Base-by-base conservation (phyloP, 2,797 vertebrate genomes). In the Leucoraja ocellata region DNA sequence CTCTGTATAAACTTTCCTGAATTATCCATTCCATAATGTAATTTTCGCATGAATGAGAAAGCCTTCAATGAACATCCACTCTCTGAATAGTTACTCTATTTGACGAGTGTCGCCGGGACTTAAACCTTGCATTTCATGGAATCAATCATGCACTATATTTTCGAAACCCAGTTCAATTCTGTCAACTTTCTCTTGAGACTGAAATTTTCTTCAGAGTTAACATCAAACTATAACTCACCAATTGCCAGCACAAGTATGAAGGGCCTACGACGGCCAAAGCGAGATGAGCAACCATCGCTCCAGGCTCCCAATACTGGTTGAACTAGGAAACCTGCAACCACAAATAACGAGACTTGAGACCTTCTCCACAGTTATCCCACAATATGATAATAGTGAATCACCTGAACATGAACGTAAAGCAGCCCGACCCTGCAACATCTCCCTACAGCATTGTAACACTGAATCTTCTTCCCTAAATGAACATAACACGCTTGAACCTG, bases 251-350 rank as follows among this genome's bases (percentile, higher is more conserved):
- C 98, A 94, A 99, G 97, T 95, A 99, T 99, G 95, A 99, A 99
- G 79, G 99, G 99, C 94, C 99, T 96, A 93, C 99, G 97, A 93
- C 99, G 97, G 74, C 99, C 99, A 54, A 99, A 99, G 91, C 97
- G 97, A 90, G 98, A 99, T n/a, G 97, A 98, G 93, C 99, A 99
- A 65, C 98, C 97, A 95, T 99, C 98, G 95, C 99, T 99, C 98
- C 98, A 99, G 0, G 98, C 98, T 68, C 99, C 98, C 58, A 99
- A 93, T 80, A 99, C 96, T 93, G 99, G 99, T 96, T 99, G 99
- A 94, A 99, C 97, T 1, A 99, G 96, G 95, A 99, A 99, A 94
- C 99, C 99, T 99, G 95, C 23, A 95, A 95, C 65, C 94, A 79
- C 94, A 94, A 93, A 88, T 63, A 68, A 65, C 4, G 3, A 46